Percentiles rank a stretch among this genome's conserved stretches.
phyloP scores from a whole-genome alignment of 1,140 invertebrate genomes.

The Plutomurus gul region DNA sequence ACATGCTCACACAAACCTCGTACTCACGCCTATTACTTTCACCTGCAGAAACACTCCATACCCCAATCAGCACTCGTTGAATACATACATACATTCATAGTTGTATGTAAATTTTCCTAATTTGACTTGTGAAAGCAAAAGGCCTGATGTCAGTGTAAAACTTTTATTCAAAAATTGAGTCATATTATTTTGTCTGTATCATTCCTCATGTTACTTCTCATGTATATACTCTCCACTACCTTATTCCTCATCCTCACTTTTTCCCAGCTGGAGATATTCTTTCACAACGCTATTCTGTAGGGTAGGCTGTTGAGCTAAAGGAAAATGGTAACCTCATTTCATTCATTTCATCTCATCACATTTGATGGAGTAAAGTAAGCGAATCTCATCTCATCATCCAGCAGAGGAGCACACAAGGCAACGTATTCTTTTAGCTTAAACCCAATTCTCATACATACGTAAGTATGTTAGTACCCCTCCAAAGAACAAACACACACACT shows the following conservation, averaged over 20 bases:
- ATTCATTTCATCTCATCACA: background rate
- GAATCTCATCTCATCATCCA: background rate
- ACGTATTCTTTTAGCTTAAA: too few relatives aligned
- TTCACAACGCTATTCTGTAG: background rate
- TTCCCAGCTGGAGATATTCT: background rate
- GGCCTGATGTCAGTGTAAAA: background rate
- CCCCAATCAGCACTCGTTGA: too few relatives aligned
- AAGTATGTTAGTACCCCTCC: too few relatives aligned
- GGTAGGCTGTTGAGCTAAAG: background rate
- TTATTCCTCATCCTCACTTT: background rate
- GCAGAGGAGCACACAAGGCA: background rate
- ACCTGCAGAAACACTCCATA: too few relatives aligned
- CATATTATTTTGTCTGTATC: background rate
- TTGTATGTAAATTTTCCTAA: background rate
- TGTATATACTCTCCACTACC: background rate
- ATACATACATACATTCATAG: background rate
- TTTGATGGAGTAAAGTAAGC: background rate
- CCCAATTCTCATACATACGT: too few relatives aligned
- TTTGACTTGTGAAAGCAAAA: background rate
- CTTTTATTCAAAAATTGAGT: background rate
- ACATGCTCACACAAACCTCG: too few relatives aligned
- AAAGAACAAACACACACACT: too few relatives aligned
- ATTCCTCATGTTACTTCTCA: background rate
- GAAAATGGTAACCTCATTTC: background rate
- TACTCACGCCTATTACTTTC: too few relatives aligned